Evolutionary conservation across 2,888 invertebrate genomes (phyloP).

Genomic region (Eubasilissa splendida): DNA sequence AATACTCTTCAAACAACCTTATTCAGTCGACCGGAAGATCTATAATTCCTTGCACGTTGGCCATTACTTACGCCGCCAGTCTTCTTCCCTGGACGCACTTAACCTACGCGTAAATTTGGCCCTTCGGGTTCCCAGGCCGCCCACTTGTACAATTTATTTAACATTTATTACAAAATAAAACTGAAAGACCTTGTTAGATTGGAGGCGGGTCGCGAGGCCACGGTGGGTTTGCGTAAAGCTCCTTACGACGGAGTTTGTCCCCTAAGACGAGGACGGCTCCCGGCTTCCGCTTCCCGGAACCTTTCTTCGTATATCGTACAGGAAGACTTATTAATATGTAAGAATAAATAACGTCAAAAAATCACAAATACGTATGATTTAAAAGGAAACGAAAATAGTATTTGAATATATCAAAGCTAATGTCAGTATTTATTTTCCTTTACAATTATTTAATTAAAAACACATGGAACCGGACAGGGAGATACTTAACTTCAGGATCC

Average conservation of each 20-base stretch:
- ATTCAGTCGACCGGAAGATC: slow-evolving; percentile 22
- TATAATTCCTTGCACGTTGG: slow-evolving; percentile 17
- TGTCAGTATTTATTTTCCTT: no score
- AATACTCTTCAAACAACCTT: slow-evolving; percentile 9
- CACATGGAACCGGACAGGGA: no score
- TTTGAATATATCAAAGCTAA: no score
- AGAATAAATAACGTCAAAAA: no score
- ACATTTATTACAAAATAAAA: slow-evolving; percentile 41
- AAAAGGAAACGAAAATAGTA: no score
- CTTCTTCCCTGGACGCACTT: slow-evolving; percentile 23
- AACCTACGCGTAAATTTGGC: slow-evolving; percentile 44
- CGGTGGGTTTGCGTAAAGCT: neutral
- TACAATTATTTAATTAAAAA: no score
- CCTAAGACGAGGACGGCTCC: no score
- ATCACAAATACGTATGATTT: no score
- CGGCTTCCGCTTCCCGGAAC: no score
- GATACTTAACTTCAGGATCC: no score
- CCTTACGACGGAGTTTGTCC: neutral
- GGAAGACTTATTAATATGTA: no score
- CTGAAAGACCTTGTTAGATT: slow-evolving; percentile 33
- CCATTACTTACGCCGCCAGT: slow-evolving; percentile 9
- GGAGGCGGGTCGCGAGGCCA: neutral
- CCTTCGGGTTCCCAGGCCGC: slow-evolving; percentile 32
- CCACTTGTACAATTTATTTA: slow-evolving; percentile 43
- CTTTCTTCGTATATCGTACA: no score